Percentiles rank a stretch among this genome's conserved stretches.
Conservation (phyloP, 2,888 invertebrate genomes). For the Bedellia somnulentella region DNA sequence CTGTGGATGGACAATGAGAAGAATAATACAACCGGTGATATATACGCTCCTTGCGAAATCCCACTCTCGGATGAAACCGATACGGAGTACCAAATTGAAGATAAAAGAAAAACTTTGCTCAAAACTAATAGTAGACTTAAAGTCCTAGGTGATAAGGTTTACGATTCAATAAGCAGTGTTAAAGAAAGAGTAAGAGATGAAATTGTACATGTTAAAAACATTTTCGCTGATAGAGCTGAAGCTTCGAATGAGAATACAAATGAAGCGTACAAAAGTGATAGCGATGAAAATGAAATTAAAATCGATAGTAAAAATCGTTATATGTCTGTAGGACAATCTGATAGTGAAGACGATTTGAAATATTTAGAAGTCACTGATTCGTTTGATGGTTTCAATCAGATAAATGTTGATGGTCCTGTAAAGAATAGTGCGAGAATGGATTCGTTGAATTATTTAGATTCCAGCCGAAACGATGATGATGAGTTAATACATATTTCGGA, state of each 20-base stretch:
- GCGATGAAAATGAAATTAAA: slow-evolving; percentile 17
- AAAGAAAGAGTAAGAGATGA: slow-evolving; percentile 25
- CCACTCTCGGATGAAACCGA: slow-evolving; percentile 31
- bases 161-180: slow-evolving; percentile 32
- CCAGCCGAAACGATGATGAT: slow-evolving; percentile 12
- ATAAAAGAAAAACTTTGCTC: slow-evolving; percentile 14
- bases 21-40: slow-evolving; percentile 16
- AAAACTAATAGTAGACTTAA: slow-evolving; percentile 26
- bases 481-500: slow-evolving; percentile 17
- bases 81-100: slow-evolving; percentile 16
- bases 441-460: slow-evolving; percentile 18
- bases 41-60: slow-evolving; percentile 43
- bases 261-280: slow-evolving; percentile 24
- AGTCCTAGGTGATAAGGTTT: slow-evolving; percentile 32
- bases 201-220: slow-evolving; percentile 22
- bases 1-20: slow-evolving; percentile 20
- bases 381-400: slow-evolving; percentile 31
- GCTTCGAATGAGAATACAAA: too few relatives aligned
- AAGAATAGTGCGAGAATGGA: too few relatives aligned
- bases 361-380: slow-evolving; percentile 46
- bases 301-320: slow-evolving; percentile 17
- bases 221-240: slow-evolving; percentile 23
- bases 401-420: too few relatives aligned
- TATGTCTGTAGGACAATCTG: slow-evolving; percentile 23
- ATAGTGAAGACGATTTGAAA: slow-evolving; percentile 35